phyloP scores from a whole-genome alignment of 1,140 invertebrate species.

The Aphidius gifuensis region DNA sequence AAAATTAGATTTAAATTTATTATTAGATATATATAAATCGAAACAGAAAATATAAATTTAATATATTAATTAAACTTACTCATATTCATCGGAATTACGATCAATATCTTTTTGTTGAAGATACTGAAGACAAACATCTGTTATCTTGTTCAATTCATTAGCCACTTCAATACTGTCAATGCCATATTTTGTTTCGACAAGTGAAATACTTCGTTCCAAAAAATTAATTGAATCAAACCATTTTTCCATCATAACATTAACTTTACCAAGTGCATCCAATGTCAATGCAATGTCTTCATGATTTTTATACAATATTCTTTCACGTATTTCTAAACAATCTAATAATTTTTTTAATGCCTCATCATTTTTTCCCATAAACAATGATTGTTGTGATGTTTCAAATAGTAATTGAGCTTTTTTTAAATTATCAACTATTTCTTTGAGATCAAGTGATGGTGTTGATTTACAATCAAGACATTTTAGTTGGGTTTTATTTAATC shows the following conservation, averaged over 20 bases:
- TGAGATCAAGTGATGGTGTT: slow-evolving; percentile 21
- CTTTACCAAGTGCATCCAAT: slow-evolving; percentile 56
- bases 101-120: slow-evolving; percentile 28
- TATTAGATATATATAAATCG: too few species aligned
- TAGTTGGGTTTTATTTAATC: slow-evolving; percentile 21
- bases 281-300: slow-evolving; percentile 52
- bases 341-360: slow-evolving; percentile 40
- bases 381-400: slow-evolving; percentile 26
- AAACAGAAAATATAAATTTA: too few species aligned
- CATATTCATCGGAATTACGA: too few species aligned
- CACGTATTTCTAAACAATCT: slow-evolving; percentile 48
- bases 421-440: slow-evolving; percentile 34
- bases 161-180: slow-evolving; percentile 58
- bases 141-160: slow-evolving; percentile 57
- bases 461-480: slow-evolving; percentile 41
- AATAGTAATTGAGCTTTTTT: slow-evolving; percentile 50
- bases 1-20: too few species aligned
- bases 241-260: slow-evolving; percentile 49
- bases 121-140: slow-evolving; percentile 44
- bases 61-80: too few species aligned
- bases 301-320: slow-evolving; percentile 52
- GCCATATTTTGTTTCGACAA: slow-evolving; percentile 57
- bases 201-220: slow-evolving; percentile 50
- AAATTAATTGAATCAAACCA: slow-evolving; percentile 50
- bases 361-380: slow-evolving; percentile 28